Evolutionary conservation across 1,140 invertebrate genomes (phyloP), one percentile per base, ranked within the genome.

Genomic region (Habropoda laboriosa): DNA sequence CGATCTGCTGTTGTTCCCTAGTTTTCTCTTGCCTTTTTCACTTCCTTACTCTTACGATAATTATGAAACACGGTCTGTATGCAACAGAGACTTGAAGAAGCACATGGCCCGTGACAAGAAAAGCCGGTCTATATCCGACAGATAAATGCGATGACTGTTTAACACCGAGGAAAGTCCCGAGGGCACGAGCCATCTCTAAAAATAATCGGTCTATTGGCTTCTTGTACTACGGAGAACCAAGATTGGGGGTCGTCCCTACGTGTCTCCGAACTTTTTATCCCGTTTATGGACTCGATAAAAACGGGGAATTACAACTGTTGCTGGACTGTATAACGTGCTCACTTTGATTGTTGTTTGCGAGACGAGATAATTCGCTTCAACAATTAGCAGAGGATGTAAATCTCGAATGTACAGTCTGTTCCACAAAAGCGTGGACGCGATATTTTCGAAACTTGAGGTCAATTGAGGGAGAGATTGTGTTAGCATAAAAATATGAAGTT

Each of bases 121-220:
- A 77, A 85, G 60, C 67, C 68, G 35, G 67, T 81, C 79, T 83
- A 80, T 80, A 58, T 71, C 13, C 66, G 66, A 57, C 73, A 81
- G 72, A 84, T 85, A 81, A 85, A 77, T 80, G 60, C 60, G 78
- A 81, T 77, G 57, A 63, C 45, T 78, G 79, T 81, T 85, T 83
- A 75, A 53, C 71, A 49, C 13, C 45, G 27, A 32, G 73, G 74
- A 81, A 84, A 84, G 68, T 77, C 73, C 73, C 51, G 72, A 74
- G 64, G 83, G 38, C 63, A 78, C 63, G 78, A 77, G 78, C 61
- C 78, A 35, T 84, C 83, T 85, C 83, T 85, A 85, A 84, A 85
- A 80, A 83, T 85, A 85, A 81, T 81, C 51, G 30, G 30, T 74
- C 82, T 30, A 66, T 84, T 57, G 32, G 53, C 27, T 58, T 77